phyloP scores from a whole-genome alignment of 2,888 invertebrate species.

The Agonopterix subpropinquella region DNA sequence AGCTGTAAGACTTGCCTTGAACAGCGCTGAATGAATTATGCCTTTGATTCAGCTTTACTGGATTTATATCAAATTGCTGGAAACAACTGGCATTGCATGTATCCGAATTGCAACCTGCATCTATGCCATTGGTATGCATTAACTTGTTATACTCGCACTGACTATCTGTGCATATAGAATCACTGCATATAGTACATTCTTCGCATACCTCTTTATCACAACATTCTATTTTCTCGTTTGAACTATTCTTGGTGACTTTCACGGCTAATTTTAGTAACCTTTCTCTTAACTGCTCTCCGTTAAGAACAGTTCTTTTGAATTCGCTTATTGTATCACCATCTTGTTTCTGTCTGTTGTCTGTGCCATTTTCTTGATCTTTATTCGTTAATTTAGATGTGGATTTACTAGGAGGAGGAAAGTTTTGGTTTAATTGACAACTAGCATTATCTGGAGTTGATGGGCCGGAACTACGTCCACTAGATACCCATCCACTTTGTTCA shows the following conservation, averaged over 20 bases:
- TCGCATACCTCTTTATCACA: conserved; percentile 71
- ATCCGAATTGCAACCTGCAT: conserved; percentile 61
- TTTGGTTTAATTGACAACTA: conserved; percentile 71
- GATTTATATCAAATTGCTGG: conserved; percentile 47
- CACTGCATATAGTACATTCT: conserved; percentile 69
- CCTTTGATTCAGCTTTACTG: conserved; percentile 52
- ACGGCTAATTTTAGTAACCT: conserved; percentile 79
- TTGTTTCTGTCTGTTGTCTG: conserved; percentile 28
- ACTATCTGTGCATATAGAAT: conserved; percentile 69
- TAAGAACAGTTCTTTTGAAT: conserved; percentile 69
- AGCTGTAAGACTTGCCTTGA: conserved; percentile 54
- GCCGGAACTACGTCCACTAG: conserved; percentile 81
- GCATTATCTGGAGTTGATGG: conserved; percentile 78
- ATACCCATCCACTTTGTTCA: conserved; percentile 93
- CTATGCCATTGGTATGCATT: conserved; percentile 62
- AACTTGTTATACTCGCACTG: conserved; percentile 68
- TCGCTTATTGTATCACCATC: conserved; percentile 57
- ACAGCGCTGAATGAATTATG: conserved; percentile 68
- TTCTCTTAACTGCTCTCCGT: conserved; percentile 80
- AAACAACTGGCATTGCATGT: conserved; percentile 62
- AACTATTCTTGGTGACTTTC: conserved; percentile 59
- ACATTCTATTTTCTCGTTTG: conserved; percentile 68
- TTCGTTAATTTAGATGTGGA: conserved; percentile 32
- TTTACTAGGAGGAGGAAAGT: conserved; percentile 48
- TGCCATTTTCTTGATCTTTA: conserved; percentile 40